A percentile compares a stretch with the other conserved stretches of the same genome.
Evolutionary conservation across 2,797 vertebrate genomes (phyloP).

Genomic region (Gymnoscopelus microlampas): DNA sequence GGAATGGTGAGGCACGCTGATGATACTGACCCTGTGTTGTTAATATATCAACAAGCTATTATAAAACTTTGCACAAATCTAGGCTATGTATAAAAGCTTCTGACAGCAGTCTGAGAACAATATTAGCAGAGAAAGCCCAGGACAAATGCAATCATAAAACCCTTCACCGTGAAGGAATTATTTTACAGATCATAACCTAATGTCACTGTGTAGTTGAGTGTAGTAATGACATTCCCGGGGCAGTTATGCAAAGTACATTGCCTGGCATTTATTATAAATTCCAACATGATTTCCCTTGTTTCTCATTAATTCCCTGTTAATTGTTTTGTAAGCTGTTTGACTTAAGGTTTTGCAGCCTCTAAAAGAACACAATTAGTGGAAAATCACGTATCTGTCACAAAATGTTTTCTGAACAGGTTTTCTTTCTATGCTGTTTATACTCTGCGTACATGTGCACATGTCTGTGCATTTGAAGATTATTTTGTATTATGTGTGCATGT

Average conservation of each 20-base stretch:
- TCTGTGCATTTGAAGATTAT: background rate
- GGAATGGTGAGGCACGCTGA: too few species aligned
- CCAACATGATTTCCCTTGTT: background rate
- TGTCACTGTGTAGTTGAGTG: slow-evolving; percentile 14
- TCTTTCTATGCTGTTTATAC: background rate
- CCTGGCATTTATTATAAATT: background rate
- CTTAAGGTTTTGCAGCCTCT: too few species aligned
- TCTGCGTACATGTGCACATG: background rate
- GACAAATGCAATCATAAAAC: slow-evolving; percentile 46
- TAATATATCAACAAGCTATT: too few species aligned
- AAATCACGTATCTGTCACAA: too few species aligned
- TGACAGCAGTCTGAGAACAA: slow-evolving; percentile 31
- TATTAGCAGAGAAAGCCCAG: slow-evolving; percentile 34
- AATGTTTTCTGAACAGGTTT: too few species aligned
- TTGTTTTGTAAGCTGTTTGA: too few species aligned
- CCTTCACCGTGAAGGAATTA: slow-evolving; percentile 43
- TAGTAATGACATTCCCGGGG: slow-evolving; percentile 9
- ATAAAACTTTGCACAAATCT: too few species aligned
- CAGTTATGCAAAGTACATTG: background rate
- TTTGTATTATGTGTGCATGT: background rate
- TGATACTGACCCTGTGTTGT: too few species aligned
- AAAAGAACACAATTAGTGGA: too few species aligned
- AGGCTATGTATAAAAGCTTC: too few species aligned
- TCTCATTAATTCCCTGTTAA: too few species aligned
- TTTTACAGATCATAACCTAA: slow-evolving; percentile 36